Conservation (phyloP, 2,113 vertebrate species). For the Coptodon rendalli region DNA sequence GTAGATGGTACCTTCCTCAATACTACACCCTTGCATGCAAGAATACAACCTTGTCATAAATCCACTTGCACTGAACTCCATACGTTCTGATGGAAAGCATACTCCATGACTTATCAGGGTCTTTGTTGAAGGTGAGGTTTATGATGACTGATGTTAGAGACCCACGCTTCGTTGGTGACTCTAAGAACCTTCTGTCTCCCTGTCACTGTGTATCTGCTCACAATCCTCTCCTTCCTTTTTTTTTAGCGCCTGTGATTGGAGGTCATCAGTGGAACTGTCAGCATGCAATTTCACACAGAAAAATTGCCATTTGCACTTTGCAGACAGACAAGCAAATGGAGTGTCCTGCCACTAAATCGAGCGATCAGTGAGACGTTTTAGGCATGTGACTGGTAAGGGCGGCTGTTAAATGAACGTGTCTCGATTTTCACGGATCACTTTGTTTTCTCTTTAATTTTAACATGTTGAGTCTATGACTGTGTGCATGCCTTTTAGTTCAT, state of each 20-base stretch:
- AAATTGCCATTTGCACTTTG: not conserved
- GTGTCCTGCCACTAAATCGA: not conserved
- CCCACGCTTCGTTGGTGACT: slow-evolving; percentile 21
- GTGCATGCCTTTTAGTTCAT: not conserved
- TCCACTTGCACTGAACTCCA: not conserved
- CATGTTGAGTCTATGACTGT: too few relatives aligned
- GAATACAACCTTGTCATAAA: not conserved
- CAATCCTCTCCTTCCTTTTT: not conserved
- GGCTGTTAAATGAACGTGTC: not conserved
- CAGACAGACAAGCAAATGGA: not conserved
- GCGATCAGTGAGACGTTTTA: not conserved
- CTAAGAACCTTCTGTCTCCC: not conserved
- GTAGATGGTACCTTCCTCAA: not conserved
- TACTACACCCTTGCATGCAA: not conserved
- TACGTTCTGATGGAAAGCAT: not conserved
- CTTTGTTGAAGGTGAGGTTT: not conserved
- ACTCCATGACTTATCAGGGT: not conserved
- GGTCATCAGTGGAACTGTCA: slow-evolving; percentile 27
- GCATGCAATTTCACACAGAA: not conserved
- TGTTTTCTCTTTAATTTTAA: not conserved
- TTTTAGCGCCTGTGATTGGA: not conserved
- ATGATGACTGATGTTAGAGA: slow-evolving; percentile 24
- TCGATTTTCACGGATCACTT: not conserved
- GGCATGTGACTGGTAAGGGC: not conserved
- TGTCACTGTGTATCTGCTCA: not conserved